phyloP scores from a whole-genome alignment of 2,113 vertebrate species.

The Lontra canadensis region DNA sequence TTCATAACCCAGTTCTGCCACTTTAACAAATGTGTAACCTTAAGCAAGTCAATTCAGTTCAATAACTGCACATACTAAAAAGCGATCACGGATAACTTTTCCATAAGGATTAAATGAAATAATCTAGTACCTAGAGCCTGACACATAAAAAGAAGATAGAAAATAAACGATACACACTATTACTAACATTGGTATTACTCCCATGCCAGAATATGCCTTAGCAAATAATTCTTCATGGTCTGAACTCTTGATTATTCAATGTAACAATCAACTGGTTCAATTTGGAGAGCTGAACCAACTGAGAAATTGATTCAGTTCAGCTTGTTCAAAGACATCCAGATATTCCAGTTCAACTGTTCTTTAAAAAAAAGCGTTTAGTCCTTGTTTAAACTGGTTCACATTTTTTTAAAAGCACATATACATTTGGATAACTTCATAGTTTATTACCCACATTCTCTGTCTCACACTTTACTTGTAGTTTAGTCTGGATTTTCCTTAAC shows the following conservation, averaged over 20 bases:
- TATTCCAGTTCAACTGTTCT: neutral
- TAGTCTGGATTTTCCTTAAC: neutral
- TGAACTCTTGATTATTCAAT: neutral
- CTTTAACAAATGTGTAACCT: neutral
- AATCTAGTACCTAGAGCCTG: neutral
- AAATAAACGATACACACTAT: neutral
- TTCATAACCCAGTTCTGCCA: neutral
- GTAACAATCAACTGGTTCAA: neutral
- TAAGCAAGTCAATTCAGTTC: neutral
- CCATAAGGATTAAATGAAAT: neutral
- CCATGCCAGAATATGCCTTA: neutral
- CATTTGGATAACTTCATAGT: neutral
- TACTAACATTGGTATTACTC: neutral
- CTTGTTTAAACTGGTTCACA: neutral
- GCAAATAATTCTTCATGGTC: neutral
- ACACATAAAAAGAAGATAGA: neutral
- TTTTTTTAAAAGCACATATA: neutral
- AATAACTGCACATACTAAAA: neutral
- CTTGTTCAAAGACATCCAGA: neutral
- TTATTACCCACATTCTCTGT: neutral
- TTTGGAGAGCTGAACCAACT: neutral
- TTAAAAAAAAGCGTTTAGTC: neutral
- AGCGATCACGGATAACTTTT: neutral
- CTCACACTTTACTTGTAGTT: neutral
- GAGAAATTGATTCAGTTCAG: neutral